Evolutionary conservation across 2,888 invertebrate species (phyloP).

Genomic region (Alloscopus bannaensis): DNA sequence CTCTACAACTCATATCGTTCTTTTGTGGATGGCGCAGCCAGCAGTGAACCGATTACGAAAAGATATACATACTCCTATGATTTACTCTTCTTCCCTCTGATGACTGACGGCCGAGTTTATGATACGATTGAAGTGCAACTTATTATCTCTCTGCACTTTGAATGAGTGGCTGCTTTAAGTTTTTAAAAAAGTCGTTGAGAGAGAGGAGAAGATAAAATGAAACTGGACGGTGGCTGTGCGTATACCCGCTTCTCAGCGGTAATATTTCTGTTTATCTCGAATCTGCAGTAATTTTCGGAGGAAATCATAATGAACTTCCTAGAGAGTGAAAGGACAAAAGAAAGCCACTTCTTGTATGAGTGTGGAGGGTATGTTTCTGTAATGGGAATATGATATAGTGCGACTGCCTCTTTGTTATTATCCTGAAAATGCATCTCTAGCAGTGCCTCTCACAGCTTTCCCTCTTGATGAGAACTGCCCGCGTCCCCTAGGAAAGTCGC

Average conservation of each 20-base stretch:
- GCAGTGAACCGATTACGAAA: conserved; percentile 34
- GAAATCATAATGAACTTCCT: conserved; percentile 40
- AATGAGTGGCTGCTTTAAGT: too few species aligned
- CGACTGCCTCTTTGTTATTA: too few species aligned
- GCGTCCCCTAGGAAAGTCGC: too few species aligned
- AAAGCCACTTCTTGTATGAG: conserved; percentile 14
- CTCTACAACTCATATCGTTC: background rate
- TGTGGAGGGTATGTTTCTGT: too few species aligned
- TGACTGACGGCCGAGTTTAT: conserved; percentile 44
- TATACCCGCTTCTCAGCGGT: conserved; percentile 1
- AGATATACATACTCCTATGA: conserved; percentile 39
- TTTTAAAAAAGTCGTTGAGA: too few species aligned
- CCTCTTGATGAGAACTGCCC: too few species aligned
- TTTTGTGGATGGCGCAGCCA: background rate
- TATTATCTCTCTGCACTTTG: conserved; percentile 16
- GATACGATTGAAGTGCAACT: conserved; percentile 44
- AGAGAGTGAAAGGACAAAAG: conserved; percentile 18
- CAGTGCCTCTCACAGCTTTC: too few species aligned
- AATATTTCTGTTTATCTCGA: conserved; percentile 14
- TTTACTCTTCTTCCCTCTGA: conserved; percentile 38
- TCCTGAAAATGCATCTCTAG: too few species aligned
- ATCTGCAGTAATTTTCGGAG: conserved; percentile 38
- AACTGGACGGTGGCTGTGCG: background rate
- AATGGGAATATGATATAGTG: too few species aligned
- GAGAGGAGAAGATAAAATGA: background rate